A percentile compares a stretch with the other conserved stretches of the same genome.
These are phyloP conservation scores for Caradrina clavipalpis DNA, from an alignment of 2,888 invertebrate species.

Conservation along the genomic window DNA sequence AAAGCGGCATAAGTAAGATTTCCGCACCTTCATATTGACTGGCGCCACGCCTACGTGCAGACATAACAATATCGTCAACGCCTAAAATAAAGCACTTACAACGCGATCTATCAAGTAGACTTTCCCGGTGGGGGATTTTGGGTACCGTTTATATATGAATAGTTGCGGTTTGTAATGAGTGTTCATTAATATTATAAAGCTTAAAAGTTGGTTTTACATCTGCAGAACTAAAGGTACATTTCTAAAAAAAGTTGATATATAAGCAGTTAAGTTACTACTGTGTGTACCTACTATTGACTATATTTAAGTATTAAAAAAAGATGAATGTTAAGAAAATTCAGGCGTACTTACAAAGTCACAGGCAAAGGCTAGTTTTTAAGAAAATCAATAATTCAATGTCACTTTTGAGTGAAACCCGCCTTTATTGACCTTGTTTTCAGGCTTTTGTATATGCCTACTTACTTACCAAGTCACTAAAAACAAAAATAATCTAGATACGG, in stretches of 20 bases:
- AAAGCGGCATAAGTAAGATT: slow-evolving; percentile 62
- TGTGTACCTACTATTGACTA: too few relatives aligned
- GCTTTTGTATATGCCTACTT: too few relatives aligned
- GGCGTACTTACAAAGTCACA: too few relatives aligned
- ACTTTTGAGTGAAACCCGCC: background rate
- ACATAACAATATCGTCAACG: slow-evolving; percentile 81
- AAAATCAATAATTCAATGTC: too few relatives aligned
- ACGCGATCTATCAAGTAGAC: slow-evolving; percentile 76
- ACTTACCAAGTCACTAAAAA: background rate
- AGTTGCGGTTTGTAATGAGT: slow-evolving; percentile 8
- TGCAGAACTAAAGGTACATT: too few relatives aligned
- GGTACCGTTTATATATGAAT: slow-evolving; percentile 26
- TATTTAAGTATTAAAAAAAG: too few relatives aligned
- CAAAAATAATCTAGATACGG: background rate
- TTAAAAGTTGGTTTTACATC: too few relatives aligned
- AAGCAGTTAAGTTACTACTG: too few relatives aligned
- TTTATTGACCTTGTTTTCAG: too few relatives aligned
- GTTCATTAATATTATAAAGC: background rate
- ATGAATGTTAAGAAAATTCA: too few relatives aligned
- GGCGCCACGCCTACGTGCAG: slow-evolving; percentile 78
- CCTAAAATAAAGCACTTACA: slow-evolving; percentile 86
- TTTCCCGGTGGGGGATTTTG: slow-evolving; percentile 53
- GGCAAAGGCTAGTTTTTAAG: too few relatives aligned
- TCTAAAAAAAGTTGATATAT: too few relatives aligned
- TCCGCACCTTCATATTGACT: slow-evolving; percentile 75